These are phyloP conservation scores for Epinotia bilunana DNA, from an alignment of 2,888 invertebrate species.

Conservation along the genomic window DNA sequence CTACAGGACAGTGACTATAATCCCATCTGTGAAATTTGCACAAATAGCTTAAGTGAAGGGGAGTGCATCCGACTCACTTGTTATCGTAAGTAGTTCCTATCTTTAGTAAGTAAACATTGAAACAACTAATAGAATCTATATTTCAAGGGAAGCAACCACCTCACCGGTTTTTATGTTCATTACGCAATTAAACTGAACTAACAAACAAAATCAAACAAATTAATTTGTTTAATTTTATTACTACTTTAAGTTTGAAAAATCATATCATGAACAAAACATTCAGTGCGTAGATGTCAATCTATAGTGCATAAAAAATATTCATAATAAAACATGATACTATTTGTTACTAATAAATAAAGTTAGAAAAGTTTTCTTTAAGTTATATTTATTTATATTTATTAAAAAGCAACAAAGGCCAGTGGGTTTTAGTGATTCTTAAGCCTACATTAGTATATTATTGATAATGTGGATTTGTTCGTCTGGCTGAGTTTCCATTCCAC, in stretches of 20 bases:
- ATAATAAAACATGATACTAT: not conserved
- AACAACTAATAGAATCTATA: not conserved
- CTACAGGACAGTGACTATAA: constrained; percentile 99
- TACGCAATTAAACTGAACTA: not conserved
- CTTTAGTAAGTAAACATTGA: not conserved
- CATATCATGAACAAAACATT: no score
- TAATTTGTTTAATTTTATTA: not conserved
- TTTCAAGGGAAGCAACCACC: not conserved
- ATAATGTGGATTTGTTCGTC: no score
- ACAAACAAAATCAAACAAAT: not conserved
- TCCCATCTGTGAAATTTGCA: constrained; percentile 96
- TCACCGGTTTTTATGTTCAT: not conserved
- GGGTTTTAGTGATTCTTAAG: no score
- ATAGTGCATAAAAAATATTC: no score
- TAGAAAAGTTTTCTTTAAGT: not conserved
- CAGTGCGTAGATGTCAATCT: no score
- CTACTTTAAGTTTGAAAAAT: no score
- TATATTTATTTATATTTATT: no score
- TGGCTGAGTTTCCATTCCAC: no score
- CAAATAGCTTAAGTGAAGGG: constrained; percentile 90
- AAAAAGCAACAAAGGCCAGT: no score
- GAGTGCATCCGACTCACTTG: constrained; percentile 96
- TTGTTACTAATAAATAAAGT: not conserved
- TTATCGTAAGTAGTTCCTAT: constrained; percentile 89
- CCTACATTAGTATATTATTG: no score